These are phyloP conservation scores for Sialis fuliginosa DNA, from an alignment of 2,888 invertebrate genomes.

Conservation along the genomic window DNA sequence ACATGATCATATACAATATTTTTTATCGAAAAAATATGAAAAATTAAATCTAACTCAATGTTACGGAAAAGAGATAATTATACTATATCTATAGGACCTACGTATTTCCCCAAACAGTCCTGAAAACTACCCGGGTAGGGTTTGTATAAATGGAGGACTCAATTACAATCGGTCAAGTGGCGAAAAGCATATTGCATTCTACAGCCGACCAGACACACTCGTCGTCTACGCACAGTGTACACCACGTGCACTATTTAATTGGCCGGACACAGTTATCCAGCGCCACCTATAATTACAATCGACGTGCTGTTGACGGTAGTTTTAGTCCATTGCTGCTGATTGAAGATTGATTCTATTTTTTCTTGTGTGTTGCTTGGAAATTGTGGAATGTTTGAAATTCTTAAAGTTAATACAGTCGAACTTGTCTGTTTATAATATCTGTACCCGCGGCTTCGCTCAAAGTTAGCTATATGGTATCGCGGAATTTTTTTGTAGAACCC, in stretches of 20 bases:
- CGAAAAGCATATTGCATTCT: conserved; percentile 7
- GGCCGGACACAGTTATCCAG: background rate
- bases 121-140: no score
- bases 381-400: background rate
- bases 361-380: background rate
- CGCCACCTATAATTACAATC: conserved; percentile 14
- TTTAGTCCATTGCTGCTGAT: conserved; percentile 10
- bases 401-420: background rate
- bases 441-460: no score
- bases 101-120: no score
- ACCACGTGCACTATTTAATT: background rate
- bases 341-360: background rate
- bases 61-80: no score
- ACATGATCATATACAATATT: no score
- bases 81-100: no score
- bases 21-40: no score
- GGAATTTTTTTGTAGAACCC: no score
- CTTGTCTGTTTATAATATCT: no score
- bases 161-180: conserved; percentile 1
- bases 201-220: background rate
- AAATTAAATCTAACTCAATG: no score
- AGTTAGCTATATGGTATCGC: no score
- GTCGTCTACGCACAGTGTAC: background rate
- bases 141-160: no score
- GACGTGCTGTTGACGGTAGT: conserved; percentile 14